phyloP scores from a whole-genome alignment of 2,888 invertebrate genomes.

The Melinopterus prodromus region DNA sequence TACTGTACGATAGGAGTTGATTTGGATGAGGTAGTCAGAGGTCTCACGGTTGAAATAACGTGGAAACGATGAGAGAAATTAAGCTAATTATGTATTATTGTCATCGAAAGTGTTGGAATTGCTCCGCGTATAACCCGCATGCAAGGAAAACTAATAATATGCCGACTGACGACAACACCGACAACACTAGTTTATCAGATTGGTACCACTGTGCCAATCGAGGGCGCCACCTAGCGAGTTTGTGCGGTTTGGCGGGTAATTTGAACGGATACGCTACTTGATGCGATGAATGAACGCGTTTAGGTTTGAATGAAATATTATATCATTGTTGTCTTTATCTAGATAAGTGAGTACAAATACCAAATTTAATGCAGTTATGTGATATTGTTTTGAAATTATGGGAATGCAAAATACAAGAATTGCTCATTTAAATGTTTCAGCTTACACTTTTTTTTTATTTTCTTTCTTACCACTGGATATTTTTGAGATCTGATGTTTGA shows the following conservation, averaged over 20 bases:
- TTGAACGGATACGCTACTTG: background rate
- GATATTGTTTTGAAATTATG: too few relatives aligned
- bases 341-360: too few relatives aligned
- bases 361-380: too few relatives aligned
- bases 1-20: background rate
- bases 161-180: background rate
- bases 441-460: too few relatives aligned
- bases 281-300: too few relatives aligned
- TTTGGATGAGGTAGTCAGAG: background rate
- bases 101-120: background rate
- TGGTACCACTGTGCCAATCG: slow-evolving; percentile 11
- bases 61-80: background rate
- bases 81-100: background rate
- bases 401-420: too few relatives aligned
- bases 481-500: too few relatives aligned
- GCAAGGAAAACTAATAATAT: background rate
- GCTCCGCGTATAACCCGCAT: background rate
- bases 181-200: slow-evolving; percentile 10
- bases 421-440: too few relatives aligned
- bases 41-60: too few relatives aligned
- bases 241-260: background rate
- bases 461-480: too few relatives aligned
- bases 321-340: too few relatives aligned
- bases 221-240: slow-evolving; percentile 11
- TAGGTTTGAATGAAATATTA: too few relatives aligned